Percentiles rank a stretch among this genome's conserved stretches.
Evolutionary conservation across 2,797 vertebrate species (phyloP).

Genomic region (Rhinophrynus dorsalis): DNA sequence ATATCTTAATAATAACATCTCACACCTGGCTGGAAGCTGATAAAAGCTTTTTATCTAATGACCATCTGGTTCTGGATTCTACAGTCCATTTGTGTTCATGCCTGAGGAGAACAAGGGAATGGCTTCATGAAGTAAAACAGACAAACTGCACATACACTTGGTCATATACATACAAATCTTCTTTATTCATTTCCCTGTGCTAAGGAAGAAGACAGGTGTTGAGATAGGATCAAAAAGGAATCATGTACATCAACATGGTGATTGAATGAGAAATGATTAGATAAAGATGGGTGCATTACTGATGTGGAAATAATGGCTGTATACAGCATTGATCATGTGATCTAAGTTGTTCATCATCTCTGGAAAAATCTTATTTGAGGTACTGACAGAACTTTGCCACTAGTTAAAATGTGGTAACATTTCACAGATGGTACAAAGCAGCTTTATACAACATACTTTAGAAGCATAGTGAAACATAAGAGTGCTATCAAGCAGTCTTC

Average conservation of each 20-base stretch:
- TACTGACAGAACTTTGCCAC: no score
- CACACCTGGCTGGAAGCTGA: slow-evolving; percentile 42
- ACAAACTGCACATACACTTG: background rate
- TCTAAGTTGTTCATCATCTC: no score
- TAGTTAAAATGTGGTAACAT: no score
- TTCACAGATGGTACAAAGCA: no score
- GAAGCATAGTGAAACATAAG: no score
- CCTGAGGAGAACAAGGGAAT: slow-evolving; percentile 28
- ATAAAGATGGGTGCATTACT: background rate
- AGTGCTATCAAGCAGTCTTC: no score
- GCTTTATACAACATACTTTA: no score
- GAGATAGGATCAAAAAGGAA: slow-evolving; percentile 30
- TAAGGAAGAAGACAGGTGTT: slow-evolving; percentile 27
- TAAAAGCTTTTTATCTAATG: slow-evolving; percentile 40
- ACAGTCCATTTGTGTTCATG: slow-evolving; percentile 23
- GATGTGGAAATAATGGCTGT: no score
- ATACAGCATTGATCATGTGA: no score
- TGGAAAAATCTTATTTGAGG: no score
- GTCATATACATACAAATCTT: background rate
- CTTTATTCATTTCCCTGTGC: background rate
- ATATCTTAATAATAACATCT: slow-evolving; percentile 35
- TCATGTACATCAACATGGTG: no score
- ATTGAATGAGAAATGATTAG: background rate
- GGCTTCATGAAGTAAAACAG: background rate
- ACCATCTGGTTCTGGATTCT: slow-evolving; percentile 36